phyloP scores from a whole-genome alignment of 2,113 vertebrate species.

The Pardalotus punctatus region DNA sequence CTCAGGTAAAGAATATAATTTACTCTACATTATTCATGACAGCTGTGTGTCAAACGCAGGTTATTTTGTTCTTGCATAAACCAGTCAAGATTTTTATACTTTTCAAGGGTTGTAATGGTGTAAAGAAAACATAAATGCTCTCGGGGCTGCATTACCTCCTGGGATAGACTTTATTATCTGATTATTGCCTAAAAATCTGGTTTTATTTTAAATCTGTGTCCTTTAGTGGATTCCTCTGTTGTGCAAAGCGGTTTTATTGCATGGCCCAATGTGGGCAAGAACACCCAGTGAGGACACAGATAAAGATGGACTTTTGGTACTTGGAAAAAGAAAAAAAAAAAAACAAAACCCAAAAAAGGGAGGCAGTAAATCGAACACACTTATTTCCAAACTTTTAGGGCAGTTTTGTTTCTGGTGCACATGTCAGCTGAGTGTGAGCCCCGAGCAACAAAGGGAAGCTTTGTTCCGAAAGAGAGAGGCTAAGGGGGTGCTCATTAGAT shows the following conservation, averaged over 20 bases:
- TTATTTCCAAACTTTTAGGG: not conserved
- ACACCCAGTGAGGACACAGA: not conserved
- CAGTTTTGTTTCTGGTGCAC: not conserved
- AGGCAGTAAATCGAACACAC: fast-evolving
- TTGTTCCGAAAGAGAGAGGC: not conserved
- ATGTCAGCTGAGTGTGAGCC: not conserved
- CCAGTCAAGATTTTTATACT: not conserved
- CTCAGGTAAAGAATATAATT: not conserved
- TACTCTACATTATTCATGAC: fast-evolving
- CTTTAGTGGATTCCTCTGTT: not conserved
- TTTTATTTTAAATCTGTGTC: not conserved
- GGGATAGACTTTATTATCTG: not conserved
- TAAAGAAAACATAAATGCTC: not conserved
- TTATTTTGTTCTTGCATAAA: not conserved
- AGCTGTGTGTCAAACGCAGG: not conserved
- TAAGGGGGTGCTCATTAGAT: constrained; percentile 34
- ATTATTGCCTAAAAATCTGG: not conserved
- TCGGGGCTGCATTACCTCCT: not conserved
- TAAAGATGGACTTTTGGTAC: not conserved
- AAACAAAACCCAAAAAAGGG: too few species aligned
- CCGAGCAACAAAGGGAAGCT: not conserved
- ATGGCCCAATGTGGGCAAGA: not conserved
- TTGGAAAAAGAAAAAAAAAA: not conserved
- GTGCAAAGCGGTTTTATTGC: not conserved
- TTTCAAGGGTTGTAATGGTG: not conserved